These are phyloP conservation scores for Synanthedon andrenaeformis DNA, from an alignment of 2,888 invertebrate species.

Conservation along the genomic window DNA sequence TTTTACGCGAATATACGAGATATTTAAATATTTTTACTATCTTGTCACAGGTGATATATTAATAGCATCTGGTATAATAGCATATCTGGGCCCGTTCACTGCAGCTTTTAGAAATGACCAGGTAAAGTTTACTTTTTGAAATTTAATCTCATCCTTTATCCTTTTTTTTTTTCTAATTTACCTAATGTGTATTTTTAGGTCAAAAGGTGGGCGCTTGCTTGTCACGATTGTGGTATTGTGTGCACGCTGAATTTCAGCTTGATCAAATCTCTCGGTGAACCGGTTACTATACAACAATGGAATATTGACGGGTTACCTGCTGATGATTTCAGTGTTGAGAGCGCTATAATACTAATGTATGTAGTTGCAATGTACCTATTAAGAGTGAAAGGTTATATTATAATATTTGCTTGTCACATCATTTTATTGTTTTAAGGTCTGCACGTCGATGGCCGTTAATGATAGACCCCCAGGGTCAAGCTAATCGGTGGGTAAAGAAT, in stretches of 20 bases:
- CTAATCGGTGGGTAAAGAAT: conserved; percentile 94
- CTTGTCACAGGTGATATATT: conserved; percentile 79
- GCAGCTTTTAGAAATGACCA: conserved; percentile 74
- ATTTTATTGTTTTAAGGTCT: conserved; percentile 70
- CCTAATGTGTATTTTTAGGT: conserved; percentile 58
- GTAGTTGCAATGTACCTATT: conserved; percentile 27
- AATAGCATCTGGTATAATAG: conserved; percentile 88
- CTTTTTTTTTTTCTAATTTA: no score
- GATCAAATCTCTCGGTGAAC: conserved; percentile 84
- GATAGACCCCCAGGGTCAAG: conserved; percentile 96
- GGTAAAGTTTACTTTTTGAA: conserved; percentile 21
- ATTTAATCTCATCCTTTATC: not conserved
- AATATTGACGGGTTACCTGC: conserved; percentile 90
- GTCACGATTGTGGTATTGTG: conserved; percentile 77
- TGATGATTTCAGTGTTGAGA: conserved; percentile 91
- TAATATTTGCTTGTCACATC: no score
- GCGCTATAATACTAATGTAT: conserved; percentile 91
- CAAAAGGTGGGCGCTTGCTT: conserved; percentile 78
- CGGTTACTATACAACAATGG: conserved; percentile 91
- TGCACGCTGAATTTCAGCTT: conserved; percentile 84
- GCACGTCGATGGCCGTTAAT: conserved; percentile 92
- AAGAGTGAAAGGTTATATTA: no score
- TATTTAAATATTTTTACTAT: conserved; percentile 21
- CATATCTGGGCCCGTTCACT: conserved; percentile 92
- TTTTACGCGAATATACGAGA: not conserved